phyloP scores from a whole-genome alignment of 2,797 vertebrate species.

The Eupleurogrammus muticus region DNA sequence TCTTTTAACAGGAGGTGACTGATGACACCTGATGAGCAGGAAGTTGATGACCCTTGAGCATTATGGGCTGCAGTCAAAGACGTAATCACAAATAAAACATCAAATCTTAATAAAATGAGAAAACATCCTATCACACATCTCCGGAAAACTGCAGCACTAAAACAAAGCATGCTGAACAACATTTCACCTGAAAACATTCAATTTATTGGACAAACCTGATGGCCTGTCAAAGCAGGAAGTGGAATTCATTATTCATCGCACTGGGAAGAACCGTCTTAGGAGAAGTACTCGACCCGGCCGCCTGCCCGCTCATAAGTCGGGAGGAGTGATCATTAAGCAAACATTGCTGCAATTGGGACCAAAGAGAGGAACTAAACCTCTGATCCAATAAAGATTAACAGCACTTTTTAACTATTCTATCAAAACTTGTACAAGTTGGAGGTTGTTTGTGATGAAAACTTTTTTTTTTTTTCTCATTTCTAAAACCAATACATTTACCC shows the following conservation, averaged over 20 bases:
- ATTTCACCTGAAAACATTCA: not conserved
- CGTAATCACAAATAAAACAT: not conserved
- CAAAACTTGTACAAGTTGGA: not conserved
- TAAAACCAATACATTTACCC: not conserved
- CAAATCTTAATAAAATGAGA: not conserved
- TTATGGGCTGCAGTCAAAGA: not conserved
- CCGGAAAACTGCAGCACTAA: not conserved
- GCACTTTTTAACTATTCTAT: not conserved
- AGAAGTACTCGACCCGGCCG: too few species aligned
- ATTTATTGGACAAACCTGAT: not conserved
- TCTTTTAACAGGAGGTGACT: too few species aligned
- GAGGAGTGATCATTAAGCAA: not conserved
- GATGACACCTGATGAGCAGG: too few species aligned
- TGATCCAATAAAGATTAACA: constrained; percentile 4
- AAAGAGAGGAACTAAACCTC: not conserved
- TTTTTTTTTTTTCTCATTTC: not conserved
- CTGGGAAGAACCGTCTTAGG: not conserved
- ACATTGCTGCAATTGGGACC: not conserved
- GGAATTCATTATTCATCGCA: not conserved
- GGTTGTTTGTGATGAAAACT: not conserved
- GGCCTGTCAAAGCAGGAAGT: not conserved
- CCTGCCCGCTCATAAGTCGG: not conserved
- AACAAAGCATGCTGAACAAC: not conserved
- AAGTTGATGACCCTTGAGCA: too few species aligned
- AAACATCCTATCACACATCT: not conserved